These are phyloP conservation scores for Thymelicus lineola DNA, from an alignment of 2,888 invertebrate species.

Conservation along the genomic window DNA sequence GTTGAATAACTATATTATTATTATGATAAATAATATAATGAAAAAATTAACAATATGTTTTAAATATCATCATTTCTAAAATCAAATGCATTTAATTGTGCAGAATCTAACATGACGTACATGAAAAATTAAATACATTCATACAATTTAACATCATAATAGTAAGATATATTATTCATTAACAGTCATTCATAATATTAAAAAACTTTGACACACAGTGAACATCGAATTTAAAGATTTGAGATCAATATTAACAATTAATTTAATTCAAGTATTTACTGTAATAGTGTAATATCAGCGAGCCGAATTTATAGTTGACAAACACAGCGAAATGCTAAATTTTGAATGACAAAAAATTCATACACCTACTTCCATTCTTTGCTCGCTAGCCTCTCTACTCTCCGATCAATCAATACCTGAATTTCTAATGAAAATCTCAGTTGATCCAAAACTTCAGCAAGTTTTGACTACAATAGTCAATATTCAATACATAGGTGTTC, in stretches of 20 bases:
- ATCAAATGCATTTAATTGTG: conserved; percentile 43
- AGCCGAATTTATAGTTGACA: conserved; percentile 32
- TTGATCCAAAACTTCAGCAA: neutral
- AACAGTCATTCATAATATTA: conserved; percentile 4
- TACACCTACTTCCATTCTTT: neutral
- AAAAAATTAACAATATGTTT: neutral
- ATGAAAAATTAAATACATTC: conserved; percentile 11
- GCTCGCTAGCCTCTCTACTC: conserved; percentile 10
- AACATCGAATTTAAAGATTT: conserved; percentile 28
- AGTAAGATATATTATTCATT: neutral
- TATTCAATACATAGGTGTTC: conserved; percentile 16
- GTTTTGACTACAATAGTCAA: neutral
- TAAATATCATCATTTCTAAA: neutral
- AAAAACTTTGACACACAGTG: conserved; percentile 7
- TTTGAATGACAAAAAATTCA: conserved; percentile 32
- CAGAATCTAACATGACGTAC: conserved; percentile 26
- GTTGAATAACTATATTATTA: conserved; percentile 9
- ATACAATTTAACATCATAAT: conserved; percentile 2
- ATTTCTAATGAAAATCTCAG: neutral
- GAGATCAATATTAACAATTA: conserved; percentile 4
- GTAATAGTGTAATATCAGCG: conserved; percentile 10
- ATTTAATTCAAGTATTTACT: conserved; percentile 3
- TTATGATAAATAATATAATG: neutral
- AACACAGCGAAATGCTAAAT: conserved; percentile 46
- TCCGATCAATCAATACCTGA: neutral